A percentile compares a stretch with the other conserved stretches of the same genome.
Evolutionary conservation across 1,140 invertebrate species (phyloP).

Genomic region (Cydia strobilella): DNA sequence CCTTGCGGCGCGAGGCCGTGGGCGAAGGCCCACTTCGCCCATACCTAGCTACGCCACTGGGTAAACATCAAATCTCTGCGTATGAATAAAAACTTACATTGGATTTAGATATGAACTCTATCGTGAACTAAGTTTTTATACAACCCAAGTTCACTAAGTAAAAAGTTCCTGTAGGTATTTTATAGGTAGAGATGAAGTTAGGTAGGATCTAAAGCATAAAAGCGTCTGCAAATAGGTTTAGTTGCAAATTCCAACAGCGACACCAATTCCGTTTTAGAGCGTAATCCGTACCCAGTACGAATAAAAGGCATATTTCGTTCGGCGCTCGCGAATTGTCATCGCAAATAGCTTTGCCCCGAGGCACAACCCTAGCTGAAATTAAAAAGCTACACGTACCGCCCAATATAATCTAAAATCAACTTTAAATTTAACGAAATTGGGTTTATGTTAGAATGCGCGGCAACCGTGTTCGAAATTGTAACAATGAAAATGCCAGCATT

Average conservation of each 20-base stretch:
- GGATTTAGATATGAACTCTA: too few species aligned
- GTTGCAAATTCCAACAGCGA: constrained; percentile 70
- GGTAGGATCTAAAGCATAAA: not conserved
- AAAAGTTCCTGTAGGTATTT: too few species aligned
- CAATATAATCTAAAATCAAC: constrained; percentile 39
- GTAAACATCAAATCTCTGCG: too few species aligned
- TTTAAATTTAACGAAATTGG: constrained; percentile 36
- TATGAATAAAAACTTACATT: too few species aligned
- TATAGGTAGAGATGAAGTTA: too few species aligned
- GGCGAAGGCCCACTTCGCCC: too few species aligned
- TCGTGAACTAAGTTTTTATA: too few species aligned
- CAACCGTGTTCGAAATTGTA: constrained; percentile 58
- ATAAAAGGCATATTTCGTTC: constrained; percentile 79
- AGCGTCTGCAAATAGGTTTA: constrained; percentile 46
- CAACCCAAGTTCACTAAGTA: too few species aligned
- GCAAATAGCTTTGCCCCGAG: constrained; percentile 77
- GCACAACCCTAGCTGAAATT: constrained; percentile 42
- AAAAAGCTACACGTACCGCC: constrained; percentile 51
- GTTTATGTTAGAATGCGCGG: constrained; percentile 36
- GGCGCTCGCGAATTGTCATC: constrained; percentile 77
- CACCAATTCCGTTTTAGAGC: constrained; percentile 76
- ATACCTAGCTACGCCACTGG: too few species aligned
- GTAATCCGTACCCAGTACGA: constrained; percentile 73
- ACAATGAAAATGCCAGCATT: constrained; percentile 78
- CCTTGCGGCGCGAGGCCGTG: too few species aligned